A percentile compares a stretch with the other conserved stretches of the same genome.
Evolutionary conservation across 2,113 vertebrate species (phyloP).

Genomic region (Syngnathus floridae): DNA sequence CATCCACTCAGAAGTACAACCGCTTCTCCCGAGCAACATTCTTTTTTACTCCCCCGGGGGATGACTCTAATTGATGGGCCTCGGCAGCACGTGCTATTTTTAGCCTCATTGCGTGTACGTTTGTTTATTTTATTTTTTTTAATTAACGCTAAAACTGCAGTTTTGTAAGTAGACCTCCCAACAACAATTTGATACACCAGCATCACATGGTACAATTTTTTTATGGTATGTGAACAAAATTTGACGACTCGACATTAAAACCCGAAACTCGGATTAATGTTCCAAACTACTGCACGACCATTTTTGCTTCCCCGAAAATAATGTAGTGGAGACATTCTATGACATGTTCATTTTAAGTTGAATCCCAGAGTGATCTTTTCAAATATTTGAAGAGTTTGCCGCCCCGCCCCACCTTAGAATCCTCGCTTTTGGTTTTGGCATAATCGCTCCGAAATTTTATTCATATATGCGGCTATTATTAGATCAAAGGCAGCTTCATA

Average conservation of each 20-base stretch:
- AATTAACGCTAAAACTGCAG: conserved; percentile 58
- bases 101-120: conserved; percentile 44
- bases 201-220: neutral
- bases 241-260: no score
- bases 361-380: conserved; percentile 12
- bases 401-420: conserved; percentile 12
- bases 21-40: conserved; percentile 44
- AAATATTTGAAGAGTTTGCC: neutral
- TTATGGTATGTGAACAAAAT: no score
- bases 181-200: neutral
- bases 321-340: no score
- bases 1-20: conserved; percentile 44
- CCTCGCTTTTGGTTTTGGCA: conserved; percentile 19
- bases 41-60: conserved; percentile 42
- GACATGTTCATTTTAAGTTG: conserved; percentile 19
- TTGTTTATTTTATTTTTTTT: conserved; percentile 4
- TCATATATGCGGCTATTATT: conserved; percentile 27
- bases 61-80: conserved; percentile 55
- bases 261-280: no score
- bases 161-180: conserved; percentile 21
- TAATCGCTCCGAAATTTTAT: conserved; percentile 14
- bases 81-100: conserved; percentile 56
- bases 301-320: no score
- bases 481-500: conserved; percentile 20
- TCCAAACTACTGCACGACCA: no score